These are phyloP conservation scores for Dromas ardeola DNA, from an alignment of 2,113 vertebrate species.

Conservation along the genomic window DNA sequence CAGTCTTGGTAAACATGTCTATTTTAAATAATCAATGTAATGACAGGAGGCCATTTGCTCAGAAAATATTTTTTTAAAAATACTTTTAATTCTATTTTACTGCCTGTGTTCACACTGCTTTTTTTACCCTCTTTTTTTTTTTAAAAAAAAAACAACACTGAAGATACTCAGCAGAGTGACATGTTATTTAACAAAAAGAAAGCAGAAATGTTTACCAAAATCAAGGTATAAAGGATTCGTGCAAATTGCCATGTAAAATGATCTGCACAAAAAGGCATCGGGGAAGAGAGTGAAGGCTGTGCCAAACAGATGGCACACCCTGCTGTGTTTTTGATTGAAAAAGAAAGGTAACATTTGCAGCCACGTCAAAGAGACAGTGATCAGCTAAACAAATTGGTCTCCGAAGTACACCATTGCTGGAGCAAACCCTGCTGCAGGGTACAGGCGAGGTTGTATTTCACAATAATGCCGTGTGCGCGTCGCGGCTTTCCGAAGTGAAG, in stretches of 20 bases:
- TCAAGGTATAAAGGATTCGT: slow-evolving; percentile 75
- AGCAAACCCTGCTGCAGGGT: slow-evolving; percentile 79
- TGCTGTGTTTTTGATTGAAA: slow-evolving; percentile 95
- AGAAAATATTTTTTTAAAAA: slow-evolving; percentile 38
- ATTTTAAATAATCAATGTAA: slow-evolving; percentile 75
- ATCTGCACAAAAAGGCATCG: slow-evolving; percentile 85
- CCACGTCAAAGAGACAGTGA: slow-evolving; percentile 88
- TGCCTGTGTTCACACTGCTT: background rate
- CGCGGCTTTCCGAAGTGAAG: slow-evolving; percentile 65
- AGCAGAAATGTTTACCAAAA: slow-evolving; percentile 77
- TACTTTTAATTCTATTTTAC: slow-evolving; percentile 46
- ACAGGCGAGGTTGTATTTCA: slow-evolving; percentile 80
- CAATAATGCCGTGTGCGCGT: slow-evolving; percentile 78
- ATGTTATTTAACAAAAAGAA: slow-evolving; percentile 37
- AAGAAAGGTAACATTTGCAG: slow-evolving; percentile 93
- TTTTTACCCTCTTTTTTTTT: background rate
- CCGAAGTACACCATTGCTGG: slow-evolving; percentile 85
- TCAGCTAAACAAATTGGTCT: slow-evolving; percentile 93
- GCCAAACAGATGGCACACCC: slow-evolving; percentile 94
- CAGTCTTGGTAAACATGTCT: slow-evolving; percentile 71
- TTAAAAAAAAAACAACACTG: background rate
- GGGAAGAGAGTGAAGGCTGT: slow-evolving; percentile 80
- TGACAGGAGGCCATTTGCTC: slow-evolving; percentile 70
- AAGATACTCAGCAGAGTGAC: slow-evolving; percentile 33
- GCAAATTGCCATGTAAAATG: slow-evolving; percentile 84